phyloP scores from a whole-genome alignment of 2,888 invertebrate genomes.

The Drosophila birchii region DNA sequence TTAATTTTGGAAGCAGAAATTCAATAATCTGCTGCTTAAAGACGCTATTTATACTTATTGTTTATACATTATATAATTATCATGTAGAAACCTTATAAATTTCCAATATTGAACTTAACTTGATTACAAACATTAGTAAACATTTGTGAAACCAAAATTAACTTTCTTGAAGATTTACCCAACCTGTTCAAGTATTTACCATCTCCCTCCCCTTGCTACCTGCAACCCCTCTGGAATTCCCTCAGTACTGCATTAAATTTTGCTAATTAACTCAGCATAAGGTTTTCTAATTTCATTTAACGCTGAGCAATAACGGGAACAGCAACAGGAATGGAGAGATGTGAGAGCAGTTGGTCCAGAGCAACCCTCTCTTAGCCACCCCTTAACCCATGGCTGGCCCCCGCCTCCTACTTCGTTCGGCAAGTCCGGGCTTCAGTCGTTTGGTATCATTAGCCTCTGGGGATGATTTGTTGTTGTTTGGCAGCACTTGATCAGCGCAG shows the following conservation, averaged over 20 bases:
- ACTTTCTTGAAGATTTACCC: background rate
- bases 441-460: constrained; percentile 77
- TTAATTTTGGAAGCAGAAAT: too few species aligned
- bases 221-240: constrained; percentile 11
- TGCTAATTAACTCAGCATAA: constrained; percentile 80
- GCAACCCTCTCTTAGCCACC: constrained; percentile 25
- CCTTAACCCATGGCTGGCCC: constrained; percentile 19
- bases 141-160: background rate
- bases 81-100: too few species aligned
- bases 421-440: constrained; percentile 61
- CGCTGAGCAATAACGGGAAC: constrained; percentile 39
- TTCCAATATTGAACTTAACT: background rate
- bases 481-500: constrained; percentile 81
- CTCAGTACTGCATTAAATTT: constrained; percentile 55
- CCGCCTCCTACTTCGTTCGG: background rate
- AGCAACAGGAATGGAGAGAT: constrained; percentile 14
- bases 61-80: background rate
- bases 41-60: background rate
- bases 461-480: constrained; percentile 79
- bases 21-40: too few species aligned
- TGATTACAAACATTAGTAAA: background rate
- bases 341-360: constrained; percentile 28
- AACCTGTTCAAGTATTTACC: background rate
- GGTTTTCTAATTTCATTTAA: constrained; percentile 82
- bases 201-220: background rate